These are phyloP conservation scores for Helarctos malayanus DNA, from an alignment of 2,797 vertebrate genomes.

Conservation along the genomic window DNA sequence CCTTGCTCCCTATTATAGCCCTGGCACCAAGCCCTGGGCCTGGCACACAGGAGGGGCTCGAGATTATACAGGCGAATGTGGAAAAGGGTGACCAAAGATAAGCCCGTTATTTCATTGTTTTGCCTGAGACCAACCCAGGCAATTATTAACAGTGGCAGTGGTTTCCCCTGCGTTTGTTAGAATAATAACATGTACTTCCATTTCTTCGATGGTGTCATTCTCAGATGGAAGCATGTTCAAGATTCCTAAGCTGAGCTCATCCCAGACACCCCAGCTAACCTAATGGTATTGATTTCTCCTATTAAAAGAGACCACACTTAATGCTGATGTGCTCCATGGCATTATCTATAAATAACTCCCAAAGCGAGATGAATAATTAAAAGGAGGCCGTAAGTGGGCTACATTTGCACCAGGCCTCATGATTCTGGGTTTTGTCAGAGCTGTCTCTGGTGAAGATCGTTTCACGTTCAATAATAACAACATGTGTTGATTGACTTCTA, in stretches of 20 bases:
- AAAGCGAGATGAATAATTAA: constrained; percentile 80
- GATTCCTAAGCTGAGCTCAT: neutral
- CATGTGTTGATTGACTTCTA: neutral
- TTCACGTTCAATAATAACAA: neutral
- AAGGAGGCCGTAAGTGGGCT: constrained; percentile 72
- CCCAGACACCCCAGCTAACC: neutral
- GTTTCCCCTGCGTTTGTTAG: neutral
- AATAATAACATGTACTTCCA: neutral
- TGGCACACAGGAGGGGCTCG: neutral
- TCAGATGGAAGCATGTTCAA: neutral
- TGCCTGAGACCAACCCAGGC: neutral
- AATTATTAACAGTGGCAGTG: neutral
- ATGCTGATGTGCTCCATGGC: neutral
- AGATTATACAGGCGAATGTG: neutral
- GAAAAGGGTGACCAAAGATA: neutral
- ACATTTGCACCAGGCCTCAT: constrained; percentile 76
- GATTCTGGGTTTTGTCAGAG: constrained; percentile 46
- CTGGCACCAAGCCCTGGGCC: neutral
- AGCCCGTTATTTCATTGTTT: neutral
- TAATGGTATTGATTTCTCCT: constrained; percentile 38
- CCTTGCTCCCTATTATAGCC: neutral
- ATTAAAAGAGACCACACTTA: constrained; percentile 25
- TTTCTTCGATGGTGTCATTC: neutral
- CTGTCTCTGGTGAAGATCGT: constrained; percentile 6
- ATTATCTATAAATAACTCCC: constrained; percentile 55